Base-by-base conservation (phyloP, 2,113 vertebrate species). In the Phaetusa simplex region DNA sequence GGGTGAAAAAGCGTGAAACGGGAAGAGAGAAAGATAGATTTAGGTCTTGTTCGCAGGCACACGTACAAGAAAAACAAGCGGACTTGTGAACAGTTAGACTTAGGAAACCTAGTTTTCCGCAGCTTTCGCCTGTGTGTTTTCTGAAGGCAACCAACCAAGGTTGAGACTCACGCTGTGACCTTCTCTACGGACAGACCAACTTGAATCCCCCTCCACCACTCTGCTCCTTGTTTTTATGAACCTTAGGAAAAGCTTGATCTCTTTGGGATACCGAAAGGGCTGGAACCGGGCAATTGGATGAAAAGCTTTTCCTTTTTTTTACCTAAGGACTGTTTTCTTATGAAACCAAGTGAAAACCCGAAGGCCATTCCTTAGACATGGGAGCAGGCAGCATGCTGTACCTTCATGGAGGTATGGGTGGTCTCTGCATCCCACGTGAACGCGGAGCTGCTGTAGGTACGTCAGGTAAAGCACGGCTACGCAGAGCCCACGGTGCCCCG, bases 381-480 rank as follows among this genome's bases (percentile, higher is more conserved):
- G 0, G 18, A 82, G 53, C 29, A 64, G 58, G 36, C 59, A 52
- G 20, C 80, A 38, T 2, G 3, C 10, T 11, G 12, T 26, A 8
- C n/a, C 32, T 74, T 24, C 53, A 23, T 2, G n/a, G 76, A 27
- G 22, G 22, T 32, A 15, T 0, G 2, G 53, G 27, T 77, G 38
- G 43, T n/a, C 13, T 49, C 62, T 58, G 52, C 27, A 38, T 8
- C 16, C 65, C 15, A 0, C 1, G 27, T 19, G 62, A 45, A 14
- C 2, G 11, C 6, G 3, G 58, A 82, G 38, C 11, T 85, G 76
- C 69, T 74, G 65, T 4, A 30, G 6, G 2, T 8, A 3, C 5
- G 0, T 6, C 0, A 58, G 36, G 47, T 0, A 34, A 26, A 26
- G 34, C 0, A 8, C 12, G 82, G 19, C 36, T 23, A 8, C 3